Evolutionary conservation across 2,888 invertebrate genomes (phyloP).

Genomic region (Melanchra persicariae): DNA sequence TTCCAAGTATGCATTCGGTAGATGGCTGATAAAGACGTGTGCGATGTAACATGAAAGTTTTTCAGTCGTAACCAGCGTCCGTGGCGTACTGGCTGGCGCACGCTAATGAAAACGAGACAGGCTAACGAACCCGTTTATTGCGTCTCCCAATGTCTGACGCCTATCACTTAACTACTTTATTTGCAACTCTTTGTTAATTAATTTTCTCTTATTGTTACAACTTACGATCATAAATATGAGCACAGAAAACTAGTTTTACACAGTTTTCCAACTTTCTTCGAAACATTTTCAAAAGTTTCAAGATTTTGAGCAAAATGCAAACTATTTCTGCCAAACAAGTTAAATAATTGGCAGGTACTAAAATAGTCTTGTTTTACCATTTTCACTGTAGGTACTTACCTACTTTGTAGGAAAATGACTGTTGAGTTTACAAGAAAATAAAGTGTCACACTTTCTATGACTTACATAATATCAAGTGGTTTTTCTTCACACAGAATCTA

Average conservation of each 20-base stretch:
- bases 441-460: conserved; percentile 21
- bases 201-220: conserved; percentile 23
- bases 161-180: conserved; percentile 45
- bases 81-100: conserved; percentile 58
- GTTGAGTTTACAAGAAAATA: conserved; percentile 13
- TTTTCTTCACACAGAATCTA: background rate
- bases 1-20: conserved; percentile 57
- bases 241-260: conserved; percentile 29
- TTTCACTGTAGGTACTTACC: background rate
- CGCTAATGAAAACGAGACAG: conserved; percentile 88
- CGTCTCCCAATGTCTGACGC: conserved; percentile 66
- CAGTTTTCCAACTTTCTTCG: conserved; percentile 27
- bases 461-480: background rate
- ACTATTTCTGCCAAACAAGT: background rate
- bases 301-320: background rate
- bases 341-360: background rate
- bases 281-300: conserved; percentile 20
- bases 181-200: conserved; percentile 13
- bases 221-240: conserved; percentile 19
- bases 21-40: conserved; percentile 65
- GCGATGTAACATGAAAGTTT: conserved; percentile 77
- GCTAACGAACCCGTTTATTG: conserved; percentile 81
- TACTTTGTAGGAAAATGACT: conserved; percentile 1
- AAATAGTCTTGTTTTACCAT: background rate
- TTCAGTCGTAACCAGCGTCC: conserved; percentile 79